phyloP scores from a whole-genome alignment of 1,140 invertebrate genomes.

The Brachionus rubens region DNA sequence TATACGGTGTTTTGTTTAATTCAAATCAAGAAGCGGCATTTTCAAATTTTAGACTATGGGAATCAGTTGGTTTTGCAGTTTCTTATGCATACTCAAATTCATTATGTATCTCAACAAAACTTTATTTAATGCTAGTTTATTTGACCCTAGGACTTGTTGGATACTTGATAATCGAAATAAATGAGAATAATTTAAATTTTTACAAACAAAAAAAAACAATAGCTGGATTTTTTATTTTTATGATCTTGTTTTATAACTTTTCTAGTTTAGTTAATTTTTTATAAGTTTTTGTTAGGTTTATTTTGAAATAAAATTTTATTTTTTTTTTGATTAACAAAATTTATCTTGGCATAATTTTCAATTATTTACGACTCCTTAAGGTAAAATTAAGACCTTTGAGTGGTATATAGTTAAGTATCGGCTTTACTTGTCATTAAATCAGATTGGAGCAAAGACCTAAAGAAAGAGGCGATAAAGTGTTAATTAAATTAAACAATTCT shows the following conservation, averaged over 20 bases:
- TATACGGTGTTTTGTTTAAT: constrained; percentile 84
- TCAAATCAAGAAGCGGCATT: constrained; percentile 90
- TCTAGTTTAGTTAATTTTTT: neutral
- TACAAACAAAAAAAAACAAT: neutral
- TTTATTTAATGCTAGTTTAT: constrained; percentile 73
- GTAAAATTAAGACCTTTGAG: too few relatives aligned
- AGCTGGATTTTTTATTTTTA: neutral
- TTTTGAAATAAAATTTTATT: too few relatives aligned
- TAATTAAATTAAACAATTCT: too few relatives aligned
- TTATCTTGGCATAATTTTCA: too few relatives aligned
- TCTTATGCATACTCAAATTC: constrained; percentile 74
- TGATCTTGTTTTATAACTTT: neutral
- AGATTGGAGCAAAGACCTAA: too few relatives aligned
- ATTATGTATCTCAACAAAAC: constrained; percentile 80
- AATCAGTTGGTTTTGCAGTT: constrained; percentile 84
- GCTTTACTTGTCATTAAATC: too few relatives aligned
- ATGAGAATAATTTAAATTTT: neutral
- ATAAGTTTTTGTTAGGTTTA: too few relatives aligned
- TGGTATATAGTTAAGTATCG: too few relatives aligned
- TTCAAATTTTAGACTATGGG: constrained; percentile 85
- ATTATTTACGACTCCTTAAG: too few relatives aligned
- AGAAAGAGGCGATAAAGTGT: too few relatives aligned
- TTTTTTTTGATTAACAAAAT: too few relatives aligned
- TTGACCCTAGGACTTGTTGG: neutral
- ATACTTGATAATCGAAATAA: neutral